A percentile compares a stretch with the other conserved stretches of the same genome.
Evolutionary conservation across 2,888 invertebrate genomes (phyloP).

Genomic region (Melanotus villosus): DNA sequence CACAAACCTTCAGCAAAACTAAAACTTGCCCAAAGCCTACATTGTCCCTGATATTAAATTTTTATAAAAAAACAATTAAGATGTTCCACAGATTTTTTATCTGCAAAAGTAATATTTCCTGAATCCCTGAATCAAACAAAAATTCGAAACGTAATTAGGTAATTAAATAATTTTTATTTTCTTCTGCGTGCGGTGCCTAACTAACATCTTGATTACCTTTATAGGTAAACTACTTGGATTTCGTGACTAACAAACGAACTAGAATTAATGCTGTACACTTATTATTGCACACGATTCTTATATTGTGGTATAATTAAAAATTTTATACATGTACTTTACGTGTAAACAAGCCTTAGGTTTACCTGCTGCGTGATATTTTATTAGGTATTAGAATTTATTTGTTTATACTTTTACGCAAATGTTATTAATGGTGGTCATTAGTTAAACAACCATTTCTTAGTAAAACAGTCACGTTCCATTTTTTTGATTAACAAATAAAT

Average conservation of each 20-base stretch:
- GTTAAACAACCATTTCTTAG: background rate
- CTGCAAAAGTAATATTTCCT: no score
- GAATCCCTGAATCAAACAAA: no score
- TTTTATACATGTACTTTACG: background rate
- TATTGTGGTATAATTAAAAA: background rate
- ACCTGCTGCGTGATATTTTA: background rate
- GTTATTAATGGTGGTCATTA: background rate
- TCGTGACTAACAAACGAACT: conserved; percentile 10
- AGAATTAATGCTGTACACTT: background rate
- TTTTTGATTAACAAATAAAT: background rate
- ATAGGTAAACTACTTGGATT: background rate
- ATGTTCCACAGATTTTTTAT: no score
- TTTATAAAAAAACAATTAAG: no score
- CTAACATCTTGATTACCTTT: conserved; percentile 9
- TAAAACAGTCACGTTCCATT: background rate
- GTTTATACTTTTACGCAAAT: background rate
- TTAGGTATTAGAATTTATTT: background rate
- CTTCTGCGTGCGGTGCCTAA: conserved; percentile 2
- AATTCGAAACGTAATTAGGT: background rate
- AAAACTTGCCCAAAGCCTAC: no score
- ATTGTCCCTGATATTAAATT: no score
- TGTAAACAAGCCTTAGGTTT: background rate
- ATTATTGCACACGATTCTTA: background rate
- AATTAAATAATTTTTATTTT: conserved; percentile 10
- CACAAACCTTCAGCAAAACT: no score